Conservation (phyloP, 2,797 vertebrate genomes). For the Artibeus lituratus region DNA sequence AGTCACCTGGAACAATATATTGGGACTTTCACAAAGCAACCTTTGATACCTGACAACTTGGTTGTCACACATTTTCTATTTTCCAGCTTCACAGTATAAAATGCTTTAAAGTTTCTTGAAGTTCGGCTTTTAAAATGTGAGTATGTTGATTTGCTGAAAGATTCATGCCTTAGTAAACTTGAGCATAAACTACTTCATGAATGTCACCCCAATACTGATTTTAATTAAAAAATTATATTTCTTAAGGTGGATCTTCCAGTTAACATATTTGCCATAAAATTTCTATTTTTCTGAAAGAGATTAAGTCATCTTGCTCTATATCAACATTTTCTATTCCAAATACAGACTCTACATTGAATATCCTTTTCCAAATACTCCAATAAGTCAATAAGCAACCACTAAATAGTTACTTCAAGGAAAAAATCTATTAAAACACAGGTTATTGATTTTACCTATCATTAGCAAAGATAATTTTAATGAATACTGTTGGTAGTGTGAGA, state of each 20-base stretch:
- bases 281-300: not conserved
- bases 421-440: not conserved
- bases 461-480: not conserved
- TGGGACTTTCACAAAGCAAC: conserved; percentile 17
- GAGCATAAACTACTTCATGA: not conserved
- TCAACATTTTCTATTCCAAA: not conserved
- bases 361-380: not conserved
- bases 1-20: not conserved
- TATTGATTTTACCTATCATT: not conserved
- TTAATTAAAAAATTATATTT: conserved; percentile 18
- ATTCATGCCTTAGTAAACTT: not conserved
- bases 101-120: not conserved
- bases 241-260: not conserved
- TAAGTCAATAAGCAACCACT: not conserved
- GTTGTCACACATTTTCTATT: conserved; percentile 28
- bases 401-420: not conserved
- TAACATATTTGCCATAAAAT: not conserved
- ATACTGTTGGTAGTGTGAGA: not conserved
- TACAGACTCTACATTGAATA: not conserved
- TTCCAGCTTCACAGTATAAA: conserved; percentile 19
- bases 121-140: not conserved
- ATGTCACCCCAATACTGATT: not conserved
- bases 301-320: not conserved
- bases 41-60: conserved; percentile 46
- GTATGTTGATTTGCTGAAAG: conserved; percentile 8